Percentiles rank a stretch among this genome's conserved stretches.
These are phyloP conservation scores for Amphilophus citrinellus DNA, from an alignment of 2,113 vertebrate genomes.

Conservation along the genomic window DNA sequence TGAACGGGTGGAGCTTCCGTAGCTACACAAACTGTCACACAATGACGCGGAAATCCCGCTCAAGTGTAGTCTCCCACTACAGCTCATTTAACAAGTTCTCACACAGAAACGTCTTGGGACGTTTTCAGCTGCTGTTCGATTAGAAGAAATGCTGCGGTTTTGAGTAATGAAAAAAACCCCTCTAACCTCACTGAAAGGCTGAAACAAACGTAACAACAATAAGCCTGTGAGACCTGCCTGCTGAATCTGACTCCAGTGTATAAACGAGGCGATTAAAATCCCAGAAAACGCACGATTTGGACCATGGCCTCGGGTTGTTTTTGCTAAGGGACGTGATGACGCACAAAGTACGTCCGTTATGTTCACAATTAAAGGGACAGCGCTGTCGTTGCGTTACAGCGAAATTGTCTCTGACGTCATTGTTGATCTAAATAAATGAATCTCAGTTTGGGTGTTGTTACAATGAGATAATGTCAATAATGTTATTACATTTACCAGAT, in stretches of 20 bases:
- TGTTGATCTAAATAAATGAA: background rate
- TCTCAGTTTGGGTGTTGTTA: background rate
- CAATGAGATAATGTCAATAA: background rate
- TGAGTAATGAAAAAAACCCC: background rate
- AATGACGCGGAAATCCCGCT: background rate
- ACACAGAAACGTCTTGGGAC: background rate
- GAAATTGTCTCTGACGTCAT: constrained; percentile 12
- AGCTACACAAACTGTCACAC: background rate
- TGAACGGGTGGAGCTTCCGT: background rate
- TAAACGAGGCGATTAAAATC: background rate
- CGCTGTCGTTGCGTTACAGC: background rate
- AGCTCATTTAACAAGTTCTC: background rate
- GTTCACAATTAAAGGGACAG: constrained; percentile 57
- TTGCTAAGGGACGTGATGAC: constrained; percentile 47
- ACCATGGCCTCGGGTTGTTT: background rate
- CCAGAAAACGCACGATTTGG: background rate
- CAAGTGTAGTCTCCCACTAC: background rate
- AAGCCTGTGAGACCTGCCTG: background rate
- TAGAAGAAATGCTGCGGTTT: background rate
- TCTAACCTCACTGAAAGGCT: background rate
- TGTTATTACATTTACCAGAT: background rate
- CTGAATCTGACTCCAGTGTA: background rate
- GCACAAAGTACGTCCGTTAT: background rate
- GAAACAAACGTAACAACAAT: background rate
- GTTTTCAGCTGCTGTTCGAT: background rate